A percentile compares a stretch with the other conserved stretches of the same genome.
phyloP scores from a whole-genome alignment of 2,888 invertebrate genomes.

The Augiades crinisus region DNA sequence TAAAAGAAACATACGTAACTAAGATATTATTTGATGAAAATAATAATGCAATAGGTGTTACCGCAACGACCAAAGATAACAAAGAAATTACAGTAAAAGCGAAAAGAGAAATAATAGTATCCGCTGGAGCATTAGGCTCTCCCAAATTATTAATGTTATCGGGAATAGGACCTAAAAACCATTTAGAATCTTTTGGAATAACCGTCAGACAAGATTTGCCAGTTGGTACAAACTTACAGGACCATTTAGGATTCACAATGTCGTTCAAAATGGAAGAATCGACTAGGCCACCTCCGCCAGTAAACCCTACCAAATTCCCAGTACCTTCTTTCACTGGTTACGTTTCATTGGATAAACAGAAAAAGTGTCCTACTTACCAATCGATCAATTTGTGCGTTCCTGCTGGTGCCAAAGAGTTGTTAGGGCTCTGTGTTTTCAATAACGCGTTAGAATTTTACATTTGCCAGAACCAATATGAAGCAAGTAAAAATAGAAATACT shows the following conservation, averaged over 20 bases:
- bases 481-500: slow-evolving; percentile 31
- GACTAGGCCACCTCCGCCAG: neutral
- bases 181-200: slow-evolving; percentile 40
- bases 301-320: slow-evolving; percentile 34
- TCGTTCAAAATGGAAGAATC: slow-evolving; percentile 30
- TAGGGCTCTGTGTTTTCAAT: slow-evolving; percentile 38
- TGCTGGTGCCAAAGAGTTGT: slow-evolving; percentile 30
- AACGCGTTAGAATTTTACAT: slow-evolving; percentile 39
- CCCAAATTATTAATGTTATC: slow-evolving; percentile 50
- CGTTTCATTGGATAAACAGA: slow-evolving; percentile 32
- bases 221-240: slow-evolving; percentile 46
- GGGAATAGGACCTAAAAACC: slow-evolving; percentile 47
- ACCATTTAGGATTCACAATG: slow-evolving; percentile 36
- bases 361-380: slow-evolving; percentile 40
- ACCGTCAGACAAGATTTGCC: slow-evolving; percentile 42
- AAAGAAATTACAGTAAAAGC: slow-evolving; percentile 36
- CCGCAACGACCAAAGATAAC: slow-evolving; percentile 31
- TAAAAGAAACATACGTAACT: slow-evolving; percentile 43
- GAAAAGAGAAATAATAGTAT: slow-evolving; percentile 45
- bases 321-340: slow-evolving; percentile 35
- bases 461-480: slow-evolving; percentile 36
- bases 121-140: slow-evolving; percentile 46
- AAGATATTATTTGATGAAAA: slow-evolving; percentile 43
- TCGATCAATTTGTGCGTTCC: slow-evolving; percentile 35
- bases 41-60: slow-evolving; percentile 43